These are phyloP conservation scores for Dinomys branickii DNA, from an alignment of 2,113 vertebrate species.

Conservation along the genomic window DNA sequence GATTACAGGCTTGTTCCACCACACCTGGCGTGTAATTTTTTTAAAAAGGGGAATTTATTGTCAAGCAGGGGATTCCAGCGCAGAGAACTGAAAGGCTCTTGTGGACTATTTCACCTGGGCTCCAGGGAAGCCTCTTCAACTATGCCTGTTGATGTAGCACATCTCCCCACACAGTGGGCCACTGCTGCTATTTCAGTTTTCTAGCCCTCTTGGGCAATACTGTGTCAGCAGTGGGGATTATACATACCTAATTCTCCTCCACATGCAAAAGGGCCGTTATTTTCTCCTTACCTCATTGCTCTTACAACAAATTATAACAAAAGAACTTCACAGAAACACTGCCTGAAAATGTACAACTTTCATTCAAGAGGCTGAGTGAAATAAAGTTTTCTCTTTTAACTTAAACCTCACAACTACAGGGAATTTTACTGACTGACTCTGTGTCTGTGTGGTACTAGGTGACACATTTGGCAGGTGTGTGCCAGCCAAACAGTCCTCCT, in stretches of 20 bases:
- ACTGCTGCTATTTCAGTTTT: neutral
- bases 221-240: neutral
- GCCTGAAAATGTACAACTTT: neutral
- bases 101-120: neutral
- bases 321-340: conserved; percentile 5
- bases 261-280: neutral
- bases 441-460: neutral
- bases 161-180: neutral
- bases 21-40: neutral
- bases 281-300: neutral
- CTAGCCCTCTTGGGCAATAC: neutral
- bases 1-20: neutral
- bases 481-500: neutral
- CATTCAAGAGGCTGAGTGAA: neutral
- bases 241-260: neutral
- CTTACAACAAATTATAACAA: conserved; percentile 23
- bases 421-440: neutral
- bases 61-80: neutral
- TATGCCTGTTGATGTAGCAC: neutral
- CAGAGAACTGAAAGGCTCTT: neutral
- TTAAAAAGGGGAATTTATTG: neutral
- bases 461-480: neutral
- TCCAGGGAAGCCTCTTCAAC: neutral
- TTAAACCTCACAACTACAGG: neutral
- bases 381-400: conserved; percentile 43